Base-by-base conservation (phyloP, 2,888 invertebrate genomes). In the Microctonus brassicae region DNA sequence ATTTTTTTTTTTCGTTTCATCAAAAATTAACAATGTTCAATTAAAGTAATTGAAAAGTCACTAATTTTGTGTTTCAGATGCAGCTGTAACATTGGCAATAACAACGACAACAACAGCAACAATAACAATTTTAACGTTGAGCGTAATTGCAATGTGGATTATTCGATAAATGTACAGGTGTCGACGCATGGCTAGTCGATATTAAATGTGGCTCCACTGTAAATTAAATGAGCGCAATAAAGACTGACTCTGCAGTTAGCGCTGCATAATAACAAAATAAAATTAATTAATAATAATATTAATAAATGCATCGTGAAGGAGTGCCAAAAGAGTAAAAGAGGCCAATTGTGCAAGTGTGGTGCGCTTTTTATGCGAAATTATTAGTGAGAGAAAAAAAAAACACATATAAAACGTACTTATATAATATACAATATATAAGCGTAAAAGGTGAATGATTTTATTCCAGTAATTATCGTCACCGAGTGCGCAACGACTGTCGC, bases 401-500 rank as follows among this genome's bases (percentile, higher is more conserved):
- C 17, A 47, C 47, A 73, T 75, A 58, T 69, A 55, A 70, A 69
- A 73, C 52, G 70, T 62, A 57, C 68, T 76, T 62, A 66, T 20
- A 29, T 29, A n/a, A 29, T 29, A 29, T 29, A 29, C 7, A n/a
- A 29, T 29, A 58, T 58, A 29, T 58, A 33, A 33, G 29, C 17
- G 26, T 34, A 17, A 33, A 10, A n/a, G 58, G 29, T 33, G 29
- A 33, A n/a, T 22, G 58, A 33, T 58, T 33, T 17, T 13, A 62
- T 34, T 60, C n/a, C 22, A 62, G 17, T 47, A 63, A 73, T 71
- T 73, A 72, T 67, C 73, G 79, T 79, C 78, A 81, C 78, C 77
- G 81, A 82, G 77, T 81, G 82, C 34, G 42, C 81, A 82, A 83
- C 82, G 84, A 83, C 80, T 82, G 82, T 83, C 83, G 85, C 85